Percentiles rank a stretch among this genome's conserved stretches.
These are phyloP conservation scores for Tetramorium parvispinum DNA, from an alignment of 1,140 invertebrate genomes.

Conservation along the genomic window DNA sequence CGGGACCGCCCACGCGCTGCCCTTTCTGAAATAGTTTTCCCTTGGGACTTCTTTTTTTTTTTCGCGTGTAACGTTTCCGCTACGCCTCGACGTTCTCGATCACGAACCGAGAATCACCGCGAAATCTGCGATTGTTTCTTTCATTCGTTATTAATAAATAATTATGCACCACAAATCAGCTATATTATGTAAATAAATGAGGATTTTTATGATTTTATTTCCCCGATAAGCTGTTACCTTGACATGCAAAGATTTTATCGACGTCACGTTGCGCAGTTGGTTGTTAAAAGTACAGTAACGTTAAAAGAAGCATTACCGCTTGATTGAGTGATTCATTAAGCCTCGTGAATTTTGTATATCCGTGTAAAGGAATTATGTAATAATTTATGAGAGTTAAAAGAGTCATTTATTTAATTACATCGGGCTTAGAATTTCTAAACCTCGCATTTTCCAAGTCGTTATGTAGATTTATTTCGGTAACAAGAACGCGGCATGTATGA, in stretches of 20 bases:
- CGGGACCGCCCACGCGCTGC: conserved; percentile 14
- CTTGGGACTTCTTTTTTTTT: background rate
- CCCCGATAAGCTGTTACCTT: conserved; percentile 1
- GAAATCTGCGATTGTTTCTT: background rate
- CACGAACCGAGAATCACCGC: background rate
- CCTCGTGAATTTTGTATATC: background rate
- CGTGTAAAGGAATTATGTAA: background rate
- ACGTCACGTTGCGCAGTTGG: background rate
- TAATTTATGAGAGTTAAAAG: conserved; percentile 23
- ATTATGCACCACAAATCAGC: background rate
- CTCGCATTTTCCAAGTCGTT: background rate
- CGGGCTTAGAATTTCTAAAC: conserved; percentile 17
- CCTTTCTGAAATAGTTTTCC: conserved; percentile 41
- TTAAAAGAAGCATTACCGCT: background rate
- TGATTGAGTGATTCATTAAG: conserved; percentile 10
- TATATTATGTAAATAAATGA: conserved; percentile 1
- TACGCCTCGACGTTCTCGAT: background rate
- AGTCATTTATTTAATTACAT: conserved; percentile 30
- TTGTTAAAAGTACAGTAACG: background rate
- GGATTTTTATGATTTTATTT: background rate
- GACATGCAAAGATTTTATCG: background rate
- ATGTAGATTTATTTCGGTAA: conserved; percentile 36
- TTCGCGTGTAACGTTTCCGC: background rate
- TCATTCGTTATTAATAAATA: background rate
- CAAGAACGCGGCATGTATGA: conserved; percentile 17